These are phyloP conservation scores for Monoplex corrugatus DNA, from an alignment of 2,888 invertebrate genomes.

Conservation along the genomic window DNA sequence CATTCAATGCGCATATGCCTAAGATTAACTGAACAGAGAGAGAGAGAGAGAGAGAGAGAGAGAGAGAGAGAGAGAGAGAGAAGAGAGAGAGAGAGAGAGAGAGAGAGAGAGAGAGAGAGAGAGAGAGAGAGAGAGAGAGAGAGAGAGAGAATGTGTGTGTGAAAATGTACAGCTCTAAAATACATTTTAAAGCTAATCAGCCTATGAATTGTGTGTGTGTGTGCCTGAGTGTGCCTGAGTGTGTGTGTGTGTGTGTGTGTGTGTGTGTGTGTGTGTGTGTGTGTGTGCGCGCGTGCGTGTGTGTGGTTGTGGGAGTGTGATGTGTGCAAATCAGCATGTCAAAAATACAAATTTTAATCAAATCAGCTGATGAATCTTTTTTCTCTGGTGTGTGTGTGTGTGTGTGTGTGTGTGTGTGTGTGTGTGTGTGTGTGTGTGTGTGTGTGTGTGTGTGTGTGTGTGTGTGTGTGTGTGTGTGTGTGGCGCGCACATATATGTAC, in stretches of 20 bases:
- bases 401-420: background rate
- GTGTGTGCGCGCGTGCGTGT: background rate
- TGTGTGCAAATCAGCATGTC: too few relatives aligned
- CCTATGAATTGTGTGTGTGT: background rate
- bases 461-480: background rate
- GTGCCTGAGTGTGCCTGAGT: background rate
- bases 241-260: background rate
- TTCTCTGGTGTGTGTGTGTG: slow-evolving; percentile 12
- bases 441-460: background rate
- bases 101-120: slow-evolving; percentile 3
- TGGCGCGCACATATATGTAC: background rate
- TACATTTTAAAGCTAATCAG: background rate
- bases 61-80: background rate
- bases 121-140: slow-evolving; percentile 7
- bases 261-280: background rate
- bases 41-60: background rate
- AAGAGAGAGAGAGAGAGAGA: slow-evolving; percentile 3
- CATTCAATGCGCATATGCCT: background rate
- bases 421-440: background rate
- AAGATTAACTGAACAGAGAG: background rate
- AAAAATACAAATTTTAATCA: too few relatives aligned
- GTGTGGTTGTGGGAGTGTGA: too few relatives aligned
- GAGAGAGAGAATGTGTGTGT: background rate
- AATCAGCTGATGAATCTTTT: too few relatives aligned
- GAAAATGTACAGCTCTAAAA: too few relatives aligned